phyloP scores from a whole-genome alignment of 2,888 invertebrate genomes.

The Griposia aprilina region DNA sequence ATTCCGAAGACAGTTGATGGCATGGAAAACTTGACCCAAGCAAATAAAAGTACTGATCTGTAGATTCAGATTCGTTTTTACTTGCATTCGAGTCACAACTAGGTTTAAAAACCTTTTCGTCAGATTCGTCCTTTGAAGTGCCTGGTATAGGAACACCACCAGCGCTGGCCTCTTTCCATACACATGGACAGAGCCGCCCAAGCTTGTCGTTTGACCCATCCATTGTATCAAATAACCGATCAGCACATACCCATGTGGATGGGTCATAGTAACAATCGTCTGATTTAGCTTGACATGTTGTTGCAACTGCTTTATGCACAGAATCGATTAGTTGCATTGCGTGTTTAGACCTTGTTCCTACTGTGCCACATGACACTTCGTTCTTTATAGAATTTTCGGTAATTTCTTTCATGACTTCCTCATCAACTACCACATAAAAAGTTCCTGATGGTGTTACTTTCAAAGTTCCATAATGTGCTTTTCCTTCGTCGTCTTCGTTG shows the following conservation, averaged over 20 bases:
- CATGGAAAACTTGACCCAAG: constrained; percentile 63
- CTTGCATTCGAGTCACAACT: neutral
- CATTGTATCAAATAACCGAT: constrained; percentile 44
- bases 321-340: constrained; percentile 62
- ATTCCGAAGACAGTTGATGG: constrained; percentile 66
- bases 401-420: constrained; percentile 64
- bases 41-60: constrained; percentile 68
- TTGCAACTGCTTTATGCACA: constrained; percentile 72
- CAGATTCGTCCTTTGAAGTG: constrained; percentile 40
- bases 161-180: neutral
- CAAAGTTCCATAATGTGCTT: constrained; percentile 71
- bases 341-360: constrained; percentile 43
- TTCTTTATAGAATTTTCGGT: constrained; percentile 50
- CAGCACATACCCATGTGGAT: constrained; percentile 73
- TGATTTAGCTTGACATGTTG: constrained; percentile 70
- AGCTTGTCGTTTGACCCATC: constrained; percentile 21
- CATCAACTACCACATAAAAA: constrained; percentile 75
- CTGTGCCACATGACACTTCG: constrained; percentile 4
- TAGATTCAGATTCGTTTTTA: constrained; percentile 36
- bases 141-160: neutral
- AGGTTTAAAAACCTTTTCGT: constrained; percentile 60
- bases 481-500: constrained; percentile 57
- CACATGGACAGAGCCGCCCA: neutral
- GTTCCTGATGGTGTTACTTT: constrained; percentile 80
- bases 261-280: constrained; percentile 66